Base-by-base conservation (phyloP, 2,888 invertebrate genomes). In the Acanthococcus lagerstroemiae region DNA sequence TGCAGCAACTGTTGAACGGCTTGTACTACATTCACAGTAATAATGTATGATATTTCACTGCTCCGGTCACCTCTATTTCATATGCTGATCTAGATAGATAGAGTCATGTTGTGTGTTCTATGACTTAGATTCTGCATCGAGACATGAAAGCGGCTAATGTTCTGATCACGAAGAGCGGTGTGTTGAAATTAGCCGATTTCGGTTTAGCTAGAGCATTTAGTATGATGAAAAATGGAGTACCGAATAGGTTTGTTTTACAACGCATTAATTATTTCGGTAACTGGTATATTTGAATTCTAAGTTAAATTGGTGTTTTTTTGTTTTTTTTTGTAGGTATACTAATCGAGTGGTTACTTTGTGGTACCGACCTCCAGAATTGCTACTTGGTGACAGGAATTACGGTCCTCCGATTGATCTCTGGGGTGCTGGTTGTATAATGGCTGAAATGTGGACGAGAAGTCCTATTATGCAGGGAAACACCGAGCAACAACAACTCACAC, bases 91-190 rank as follows among this genome's bases (percentile, higher is more conserved):
- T n/a, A n/a, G n/a, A n/a, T 9, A 12, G 25, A 56, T 65, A 19
- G 22, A 30, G 26, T 48, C 52, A 22, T 19, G 45, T n/a, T 25
- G 6, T 7, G 4, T 45, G 4, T 30, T 15, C 26, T 3, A 17
- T 65, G 19, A n/a, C 26, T n/a, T 26, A 83, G 83, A 92, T 93
- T 70, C 76, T 95, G 0, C 95, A 95, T 74, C 82, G 95, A 72
- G 99, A 99, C 73, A 96, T 99, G 96, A 99, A 99, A 78, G 95
- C 99, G 7, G 97, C 97, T 0, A 99, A 99, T 79, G 95, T 99
- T 27, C 79, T 99, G 15, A 93, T 99, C 67, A 96, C 96, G 0
- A 95, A 95, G 75, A 88, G 88, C 75, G 99, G 95, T 0, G 84
- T 91, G 3, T 76, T 99, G 1, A 99, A 97, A 77, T 77, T 99